Percentiles rank a stretch among this genome's conserved stretches.
These are phyloP conservation scores for Macrosiphum euphorbiae DNA, from an alignment of 2,888 invertebrate genomes.

Conservation along the genomic window DNA sequence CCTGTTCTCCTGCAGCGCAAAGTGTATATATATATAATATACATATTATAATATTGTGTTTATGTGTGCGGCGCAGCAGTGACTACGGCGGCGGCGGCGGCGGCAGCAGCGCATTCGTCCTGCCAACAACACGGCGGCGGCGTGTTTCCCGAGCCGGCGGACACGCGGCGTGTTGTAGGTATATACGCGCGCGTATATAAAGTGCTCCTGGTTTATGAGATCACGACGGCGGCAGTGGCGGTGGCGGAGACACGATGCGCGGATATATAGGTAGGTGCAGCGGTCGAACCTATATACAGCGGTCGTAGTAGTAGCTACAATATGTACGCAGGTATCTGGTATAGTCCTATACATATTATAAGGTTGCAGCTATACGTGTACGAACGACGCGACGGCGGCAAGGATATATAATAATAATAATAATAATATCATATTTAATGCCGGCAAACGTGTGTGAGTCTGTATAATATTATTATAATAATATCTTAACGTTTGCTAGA, in stretches of 20 bases:
- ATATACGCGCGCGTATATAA: not conserved
- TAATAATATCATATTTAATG: not conserved
- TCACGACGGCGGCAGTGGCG: constrained; percentile 47
- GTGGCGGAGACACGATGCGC: constrained; percentile 17
- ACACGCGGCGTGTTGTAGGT: not conserved
- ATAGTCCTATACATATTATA: not conserved
- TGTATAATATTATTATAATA: not conserved
- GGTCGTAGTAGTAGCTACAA: not conserved
- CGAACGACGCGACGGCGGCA: not conserved
- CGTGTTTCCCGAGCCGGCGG: constrained; percentile 13
- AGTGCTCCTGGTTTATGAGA: constrained; percentile 61
- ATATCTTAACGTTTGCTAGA: constrained; percentile 2
- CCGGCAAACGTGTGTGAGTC: constrained; percentile 7
- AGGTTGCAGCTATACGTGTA: not conserved
- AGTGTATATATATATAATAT: not conserved
- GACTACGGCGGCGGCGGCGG: not conserved
- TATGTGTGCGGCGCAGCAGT: not conserved
- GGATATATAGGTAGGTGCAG: not conserved
- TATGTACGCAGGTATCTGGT: not conserved
- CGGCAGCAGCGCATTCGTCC: constrained; percentile 2
- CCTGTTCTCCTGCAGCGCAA: constrained; percentile 28
- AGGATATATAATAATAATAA: not conserved
- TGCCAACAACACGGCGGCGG: constrained; percentile 17
- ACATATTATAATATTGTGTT: too few relatives aligned
- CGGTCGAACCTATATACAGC: not conserved